Evolutionary conservation across 1,140 invertebrate genomes (phyloP).

Genomic region (Drosophila lowei): DNA sequence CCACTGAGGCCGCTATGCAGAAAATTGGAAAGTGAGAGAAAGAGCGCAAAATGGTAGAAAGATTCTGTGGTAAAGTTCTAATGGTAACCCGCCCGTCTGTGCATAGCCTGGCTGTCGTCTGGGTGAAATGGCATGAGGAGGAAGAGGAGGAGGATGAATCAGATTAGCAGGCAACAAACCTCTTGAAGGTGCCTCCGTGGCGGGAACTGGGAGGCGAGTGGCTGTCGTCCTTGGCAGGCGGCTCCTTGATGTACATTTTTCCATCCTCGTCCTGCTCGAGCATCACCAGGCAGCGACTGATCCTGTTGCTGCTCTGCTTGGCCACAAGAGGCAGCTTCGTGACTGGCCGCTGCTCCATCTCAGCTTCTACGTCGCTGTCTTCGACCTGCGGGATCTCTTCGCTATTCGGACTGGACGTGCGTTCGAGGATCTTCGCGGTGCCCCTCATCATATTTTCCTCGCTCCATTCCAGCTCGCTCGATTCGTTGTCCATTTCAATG

Average conservation of each 20-base stretch:
- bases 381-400: too few relatives aligned
- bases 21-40: slow-evolving; percentile 6
- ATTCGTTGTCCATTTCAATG: slow-evolving; percentile 11
- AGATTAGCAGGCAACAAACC: slow-evolving; percentile 49
- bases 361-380: background rate
- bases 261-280: slow-evolving; percentile 48
- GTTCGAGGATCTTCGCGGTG: slow-evolving; percentile 1
- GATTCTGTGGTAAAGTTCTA: slow-evolving; percentile 2
- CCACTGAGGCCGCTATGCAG: background rate
- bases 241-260: slow-evolving; percentile 52
- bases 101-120: slow-evolving; percentile 61
- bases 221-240: slow-evolving; percentile 4
- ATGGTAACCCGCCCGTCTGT: slow-evolving; percentile 25
- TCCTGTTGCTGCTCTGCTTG: slow-evolving; percentile 23
- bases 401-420: background rate
- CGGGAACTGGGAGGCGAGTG: slow-evolving; percentile 6
- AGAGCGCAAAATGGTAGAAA: background rate
- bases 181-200: slow-evolving; percentile 4
- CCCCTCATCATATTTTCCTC: background rate
- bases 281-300: slow-evolving; percentile 40
- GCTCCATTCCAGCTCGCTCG: slow-evolving; percentile 15
- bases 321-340: slow-evolving; percentile 15
- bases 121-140: background rate
- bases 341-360: background rate
- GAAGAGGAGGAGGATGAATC: too few relatives aligned